phyloP scores from a whole-genome alignment of 1,140 invertebrate species.

The Ericerus pela region DNA sequence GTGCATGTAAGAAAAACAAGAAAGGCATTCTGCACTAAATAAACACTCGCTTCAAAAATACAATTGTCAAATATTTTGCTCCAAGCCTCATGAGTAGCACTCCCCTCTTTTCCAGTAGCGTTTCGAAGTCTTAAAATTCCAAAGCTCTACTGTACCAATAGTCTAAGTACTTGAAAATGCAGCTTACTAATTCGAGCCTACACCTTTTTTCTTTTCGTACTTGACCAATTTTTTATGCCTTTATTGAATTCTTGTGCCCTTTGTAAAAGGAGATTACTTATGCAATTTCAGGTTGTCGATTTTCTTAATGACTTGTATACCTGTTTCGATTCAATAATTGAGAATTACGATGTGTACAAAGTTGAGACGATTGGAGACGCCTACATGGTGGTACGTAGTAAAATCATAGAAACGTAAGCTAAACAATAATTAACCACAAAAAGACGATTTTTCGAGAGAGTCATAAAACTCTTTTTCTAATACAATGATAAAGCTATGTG shows the following conservation, averaged over 20 bases:
- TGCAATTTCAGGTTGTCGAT: slow-evolving; percentile 67
- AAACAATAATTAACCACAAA: not conserved
- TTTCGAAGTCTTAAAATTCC: too few relatives aligned
- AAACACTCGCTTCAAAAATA: too few relatives aligned
- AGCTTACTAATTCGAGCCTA: not conserved
- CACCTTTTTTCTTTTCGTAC: not conserved
- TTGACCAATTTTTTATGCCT: not conserved
- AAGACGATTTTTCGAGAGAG: not conserved
- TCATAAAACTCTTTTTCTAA: too few relatives aligned
- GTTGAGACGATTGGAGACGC: slow-evolving; percentile 83
- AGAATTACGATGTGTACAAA: slow-evolving; percentile 86
- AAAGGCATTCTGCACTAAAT: too few relatives aligned
- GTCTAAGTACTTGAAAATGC: not conserved
- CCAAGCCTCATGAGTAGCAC: too few relatives aligned
- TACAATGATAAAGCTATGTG: not conserved
- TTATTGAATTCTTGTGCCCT: not conserved
- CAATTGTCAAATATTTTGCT: too few relatives aligned
- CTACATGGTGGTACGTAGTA: slow-evolving; percentile 65
- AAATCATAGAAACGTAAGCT: not conserved
- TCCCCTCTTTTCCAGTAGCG: too few relatives aligned
- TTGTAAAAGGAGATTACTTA: slow-evolving; percentile 2
- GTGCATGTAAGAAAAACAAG: too few relatives aligned
- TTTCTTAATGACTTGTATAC: slow-evolving; percentile 84
- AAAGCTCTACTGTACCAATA: not conserved
- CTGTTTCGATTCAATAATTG: slow-evolving; percentile 82